A percentile compares a stretch with the other conserved stretches of the same genome.
Evolutionary conservation across 30 jellyfish, hydroid and myxozoan species (phyloP).

Genomic region (Mastigias papua): DNA sequence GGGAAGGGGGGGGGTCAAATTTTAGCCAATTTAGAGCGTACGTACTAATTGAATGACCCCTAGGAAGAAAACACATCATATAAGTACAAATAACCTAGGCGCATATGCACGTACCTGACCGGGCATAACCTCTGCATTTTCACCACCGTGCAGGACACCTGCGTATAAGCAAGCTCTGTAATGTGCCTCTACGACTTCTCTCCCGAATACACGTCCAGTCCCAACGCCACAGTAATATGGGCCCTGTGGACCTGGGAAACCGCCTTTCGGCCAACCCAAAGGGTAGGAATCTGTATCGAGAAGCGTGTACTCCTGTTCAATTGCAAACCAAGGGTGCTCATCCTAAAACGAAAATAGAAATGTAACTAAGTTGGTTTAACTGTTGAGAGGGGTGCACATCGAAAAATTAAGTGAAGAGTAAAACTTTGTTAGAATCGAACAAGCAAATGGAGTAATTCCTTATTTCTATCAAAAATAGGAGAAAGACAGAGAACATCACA

Average conservation of each 20-base stretch:
- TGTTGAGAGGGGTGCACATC: neutral
- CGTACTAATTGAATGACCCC: too few species aligned
- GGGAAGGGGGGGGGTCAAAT: too few species aligned
- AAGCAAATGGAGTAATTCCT: too few species aligned
- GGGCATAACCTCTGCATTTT: conserved; percentile 99
- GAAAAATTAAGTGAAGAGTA: too few species aligned
- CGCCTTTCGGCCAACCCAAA: conserved; percentile 98
- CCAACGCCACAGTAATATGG: conserved; percentile 98
- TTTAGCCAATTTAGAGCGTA: too few species aligned
- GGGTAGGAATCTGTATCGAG: conserved; percentile 95
- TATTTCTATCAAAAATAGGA: too few species aligned
- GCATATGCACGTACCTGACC: conserved; percentile 75
- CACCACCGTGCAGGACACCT: conserved; percentile 91
- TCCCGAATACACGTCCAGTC: conserved; percentile 91
- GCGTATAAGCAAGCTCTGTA: conserved; percentile 95
- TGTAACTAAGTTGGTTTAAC: neutral
- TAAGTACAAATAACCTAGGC: too few species aligned
- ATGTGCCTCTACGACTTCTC: conserved; percentile 99
- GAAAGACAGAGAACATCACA: too few species aligned
- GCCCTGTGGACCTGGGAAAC: conserved; percentile 98
- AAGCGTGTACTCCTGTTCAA: conserved; percentile 97
- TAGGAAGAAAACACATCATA: too few species aligned
- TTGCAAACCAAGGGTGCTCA: conserved; percentile 94
- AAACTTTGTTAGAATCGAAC: too few species aligned
- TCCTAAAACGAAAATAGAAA: too few species aligned